Conservation (phyloP, 2,113 vertebrate genomes). For the Sitta europaea region DNA sequence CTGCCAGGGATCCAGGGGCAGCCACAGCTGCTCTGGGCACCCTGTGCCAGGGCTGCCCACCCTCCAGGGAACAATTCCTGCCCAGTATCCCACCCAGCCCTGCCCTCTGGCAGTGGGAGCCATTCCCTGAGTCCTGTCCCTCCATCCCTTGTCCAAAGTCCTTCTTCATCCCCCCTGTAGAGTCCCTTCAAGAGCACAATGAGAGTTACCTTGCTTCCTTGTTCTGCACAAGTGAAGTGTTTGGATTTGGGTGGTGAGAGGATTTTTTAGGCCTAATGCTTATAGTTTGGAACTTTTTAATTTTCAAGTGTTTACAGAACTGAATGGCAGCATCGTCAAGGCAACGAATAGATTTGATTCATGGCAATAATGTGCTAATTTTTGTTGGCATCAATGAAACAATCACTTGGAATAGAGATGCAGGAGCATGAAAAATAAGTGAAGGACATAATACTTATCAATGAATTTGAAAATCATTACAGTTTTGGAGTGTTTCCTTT, state of each 20-base stretch:
- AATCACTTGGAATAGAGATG: neutral
- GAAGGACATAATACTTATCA: neutral
- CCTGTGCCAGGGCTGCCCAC: neutral
- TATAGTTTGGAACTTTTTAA: neutral
- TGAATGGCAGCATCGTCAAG: neutral
- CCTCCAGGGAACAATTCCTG: neutral
- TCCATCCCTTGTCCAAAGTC: neutral
- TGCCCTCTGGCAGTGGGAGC: neutral
- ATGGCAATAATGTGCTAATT: neutral
- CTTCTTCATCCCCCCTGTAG: neutral
- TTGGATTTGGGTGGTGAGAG: neutral
- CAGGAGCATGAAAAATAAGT: neutral
- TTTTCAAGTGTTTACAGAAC: neutral
- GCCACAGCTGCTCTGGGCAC: neutral
- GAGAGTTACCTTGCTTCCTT: neutral
- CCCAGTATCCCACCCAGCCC: fast-evolving
- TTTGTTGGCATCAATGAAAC: neutral
- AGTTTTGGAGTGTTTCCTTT: neutral
- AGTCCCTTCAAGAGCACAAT: neutral
- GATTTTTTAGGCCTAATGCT: neutral
- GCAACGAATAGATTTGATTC: neutral
- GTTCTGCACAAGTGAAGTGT: neutral
- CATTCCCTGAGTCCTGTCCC: fast-evolving
- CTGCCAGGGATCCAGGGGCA: neutral
- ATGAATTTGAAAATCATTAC: neutral